A percentile compares a stretch with the other conserved stretches of the same genome.
phyloP scores from a whole-genome alignment of 2,113 vertebrate species.

The Aramus guarauna region DNA sequence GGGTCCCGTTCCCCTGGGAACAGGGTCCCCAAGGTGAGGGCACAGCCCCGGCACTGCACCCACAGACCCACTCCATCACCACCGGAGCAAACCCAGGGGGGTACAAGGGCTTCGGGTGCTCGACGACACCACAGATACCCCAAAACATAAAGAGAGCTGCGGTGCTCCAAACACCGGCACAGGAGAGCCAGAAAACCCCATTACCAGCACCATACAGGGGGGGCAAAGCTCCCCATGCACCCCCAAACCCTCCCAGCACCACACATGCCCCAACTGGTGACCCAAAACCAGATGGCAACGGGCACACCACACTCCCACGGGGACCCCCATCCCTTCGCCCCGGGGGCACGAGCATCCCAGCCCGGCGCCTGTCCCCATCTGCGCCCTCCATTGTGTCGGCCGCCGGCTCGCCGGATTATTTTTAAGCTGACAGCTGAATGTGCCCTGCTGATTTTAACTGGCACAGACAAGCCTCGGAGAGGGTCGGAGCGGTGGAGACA shows the following conservation, averaged over 20 bases:
- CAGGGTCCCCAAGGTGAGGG: fast-evolving
- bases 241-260: fast-evolving
- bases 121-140: fast-evolving
- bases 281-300: neutral
- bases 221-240: neutral
- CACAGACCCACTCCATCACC: fast-evolving
- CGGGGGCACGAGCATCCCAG: neutral
- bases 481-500: neutral
- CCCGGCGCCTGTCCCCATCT: slow-evolving; percentile 6
- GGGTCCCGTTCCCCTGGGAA: fast-evolving
- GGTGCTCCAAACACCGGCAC: fast-evolving
- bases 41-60: neutral
- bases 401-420: slow-evolving; percentile 37
- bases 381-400: slow-evolving; percentile 42
- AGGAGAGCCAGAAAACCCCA: neutral
- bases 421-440: slow-evolving; percentile 68
- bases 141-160: neutral
- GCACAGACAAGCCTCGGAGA: neutral
- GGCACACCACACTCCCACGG: fast-evolving
- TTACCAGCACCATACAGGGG: fast-evolving
- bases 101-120: fast-evolving
- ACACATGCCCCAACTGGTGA: fast-evolving
- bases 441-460: slow-evolving; percentile 47
- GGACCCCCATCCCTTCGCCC: neutral
- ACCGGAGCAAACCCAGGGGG: neutral